Evolutionary conservation across 2,113 vertebrate species (phyloP), one percentile per base, ranked within the genome.

Genomic region (Dipodomys spectabilis): DNA sequence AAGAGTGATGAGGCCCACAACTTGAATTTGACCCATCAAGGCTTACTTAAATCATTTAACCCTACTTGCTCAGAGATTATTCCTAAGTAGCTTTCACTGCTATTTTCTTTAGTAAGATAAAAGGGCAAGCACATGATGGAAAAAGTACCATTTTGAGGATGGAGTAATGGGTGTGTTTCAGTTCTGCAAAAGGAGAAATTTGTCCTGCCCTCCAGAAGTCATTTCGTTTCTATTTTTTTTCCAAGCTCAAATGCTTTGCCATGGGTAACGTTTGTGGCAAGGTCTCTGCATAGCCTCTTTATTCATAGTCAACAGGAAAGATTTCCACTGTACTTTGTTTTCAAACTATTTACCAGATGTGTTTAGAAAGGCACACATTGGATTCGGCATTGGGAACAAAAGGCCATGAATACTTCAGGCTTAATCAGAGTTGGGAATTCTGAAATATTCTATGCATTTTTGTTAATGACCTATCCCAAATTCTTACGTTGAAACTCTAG

Each of bases 291-390:
- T 64, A 62, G 57, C 53, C 83, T 92, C 45, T 94, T 94, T 79
- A 79, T 60, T 93, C 49, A 75, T 53, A 68, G 87, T 92, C 62
- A 94, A 45, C 0, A 30, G 32, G 73, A 30, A 78, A 95, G 32
- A 13, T 92, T 93, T 95, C 82, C 68, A 82, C 45, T 84, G 25
- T 69, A 35, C n/a, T 95, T 88, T 72, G 30, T 85, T 92, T 95
- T 95, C 60, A 85, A 95, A n/a, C 27, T 95, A 27, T 85, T 95
- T 93, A 84, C 92, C 90, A 88, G 74, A 90, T 87, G 49, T 82
- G 28, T 95, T 92, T 90, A 88, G 68, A 82, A 90, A 93, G 60
- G 11, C 28, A 65, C 53, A 57, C 27, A 79, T 35, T 93, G 39
- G 27, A 81, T 83, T 69, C 62, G 75, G 7, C 18, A 30, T 0